These are phyloP conservation scores for Sarcophaga rosellei DNA, from an alignment of 2,888 invertebrate species.

Conservation along the genomic window DNA sequence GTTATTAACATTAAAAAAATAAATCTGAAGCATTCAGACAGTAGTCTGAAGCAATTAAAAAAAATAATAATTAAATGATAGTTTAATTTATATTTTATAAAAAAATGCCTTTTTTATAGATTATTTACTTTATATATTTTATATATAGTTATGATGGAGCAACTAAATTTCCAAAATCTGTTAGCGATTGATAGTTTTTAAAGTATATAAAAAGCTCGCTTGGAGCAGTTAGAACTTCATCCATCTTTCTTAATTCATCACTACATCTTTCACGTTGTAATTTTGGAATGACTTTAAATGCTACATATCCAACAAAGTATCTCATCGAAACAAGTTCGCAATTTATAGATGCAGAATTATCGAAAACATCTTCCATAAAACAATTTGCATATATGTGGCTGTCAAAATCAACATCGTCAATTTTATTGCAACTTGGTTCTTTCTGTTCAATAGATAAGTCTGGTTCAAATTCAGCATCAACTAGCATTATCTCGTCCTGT, in stretches of 20 bases:
- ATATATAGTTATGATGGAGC: no score
- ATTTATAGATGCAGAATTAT: slow-evolving; percentile 2
- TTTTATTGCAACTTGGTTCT: background rate
- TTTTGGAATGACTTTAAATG: background rate
- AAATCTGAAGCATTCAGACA: no score
- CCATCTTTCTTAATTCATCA: background rate
- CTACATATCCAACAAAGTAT: background rate
- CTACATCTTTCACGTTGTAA: background rate
- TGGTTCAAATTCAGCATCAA: no score
- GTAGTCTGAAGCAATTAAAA: no score
- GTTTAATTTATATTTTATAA: no score
- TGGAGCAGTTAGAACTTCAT: background rate
- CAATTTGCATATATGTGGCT: background rate
- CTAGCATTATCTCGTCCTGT: no score
- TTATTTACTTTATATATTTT: no score
- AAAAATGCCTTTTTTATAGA: no score
- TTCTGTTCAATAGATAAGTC: no score
- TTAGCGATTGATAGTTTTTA: background rate
- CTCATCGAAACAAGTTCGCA: slow-evolving; percentile 9
- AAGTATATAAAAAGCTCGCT: background rate
- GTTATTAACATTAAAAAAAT: no score
- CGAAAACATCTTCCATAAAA: slow-evolving; percentile 1
- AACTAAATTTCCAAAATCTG: background rate
- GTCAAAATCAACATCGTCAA: background rate
- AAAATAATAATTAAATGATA: no score